Evolutionary conservation across 2,113 vertebrate species (phyloP), one percentile per base, ranked within the genome.

Genomic region (Anolis sagrei): DNA sequence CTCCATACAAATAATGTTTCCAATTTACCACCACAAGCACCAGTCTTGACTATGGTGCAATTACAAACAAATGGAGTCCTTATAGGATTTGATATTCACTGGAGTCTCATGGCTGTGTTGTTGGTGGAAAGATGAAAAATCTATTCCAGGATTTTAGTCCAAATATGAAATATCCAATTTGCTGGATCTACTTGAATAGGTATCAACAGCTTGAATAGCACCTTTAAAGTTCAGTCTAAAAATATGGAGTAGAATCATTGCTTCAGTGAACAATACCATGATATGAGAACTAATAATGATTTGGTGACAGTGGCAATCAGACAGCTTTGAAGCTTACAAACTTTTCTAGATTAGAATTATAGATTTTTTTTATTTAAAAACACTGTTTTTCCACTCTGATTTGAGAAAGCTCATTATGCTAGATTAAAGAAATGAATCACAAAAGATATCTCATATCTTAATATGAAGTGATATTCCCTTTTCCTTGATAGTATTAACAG

Each of bases 401-500:
- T 8, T 73, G n/a, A 3, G 2, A 0, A 69, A 4, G 27, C 70
- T 77, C 25, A 1, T 66, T 36, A 19, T 48, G 44, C 54, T 1
- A 8, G 16, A 48, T 29, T 2, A 51, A 70, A 18, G 58, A 84
- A 32, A 74, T 62, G 48, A 84, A 32, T 32, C n/a, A 54, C 4
- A 7, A 27, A 32, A 48, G n/a, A 34, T 4, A 1, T 0, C 48
- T 32, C 21, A 0, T 70, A 7, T 23, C 68, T 90, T 73, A 58
- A 58, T 58, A 39, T 11, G 70, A 88, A 94, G 76, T 1, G 62
- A 54, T 75, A 85, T 49, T 64, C 29, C 84, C 23, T 51, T 85
- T 73, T 89, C 81, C 62, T 90, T 88, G 70, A 88, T 91, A 75
- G n/a, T 77, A 89, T 87, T 93, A 89, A 93, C 88, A 93, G 92